Evolutionary conservation across 1,140 invertebrate genomes (phyloP).

Genomic region (Bombus ignitus): DNA sequence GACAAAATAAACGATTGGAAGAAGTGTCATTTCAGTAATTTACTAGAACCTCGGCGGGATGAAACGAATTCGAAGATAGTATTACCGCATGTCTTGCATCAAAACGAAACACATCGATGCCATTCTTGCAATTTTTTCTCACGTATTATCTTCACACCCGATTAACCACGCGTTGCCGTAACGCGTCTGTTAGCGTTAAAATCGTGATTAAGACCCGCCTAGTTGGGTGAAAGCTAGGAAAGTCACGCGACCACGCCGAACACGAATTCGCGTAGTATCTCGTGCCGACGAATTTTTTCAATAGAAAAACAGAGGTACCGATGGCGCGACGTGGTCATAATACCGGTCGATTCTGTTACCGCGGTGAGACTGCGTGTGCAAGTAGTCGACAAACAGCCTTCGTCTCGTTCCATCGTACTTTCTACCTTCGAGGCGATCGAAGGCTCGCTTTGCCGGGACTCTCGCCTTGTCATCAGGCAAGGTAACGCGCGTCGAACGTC

Average conservation of each 20-base stretch:
- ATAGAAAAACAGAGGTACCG: slow-evolving; percentile 1
- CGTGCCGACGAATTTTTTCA: background rate
- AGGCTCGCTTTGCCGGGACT: slow-evolving; percentile 25
- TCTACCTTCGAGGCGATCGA: slow-evolving; percentile 70
- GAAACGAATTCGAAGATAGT: background rate
- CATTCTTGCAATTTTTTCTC: background rate
- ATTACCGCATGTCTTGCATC: background rate
- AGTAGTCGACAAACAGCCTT: slow-evolving; percentile 59
- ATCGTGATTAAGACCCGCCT: slow-evolving; percentile 4
- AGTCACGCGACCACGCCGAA: slow-evolving; percentile 12
- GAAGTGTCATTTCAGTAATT: background rate
- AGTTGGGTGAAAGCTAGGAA: background rate
- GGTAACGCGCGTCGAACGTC: slow-evolving; percentile 5
- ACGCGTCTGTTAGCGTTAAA: background rate
- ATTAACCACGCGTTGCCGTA: background rate
- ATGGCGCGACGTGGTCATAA: slow-evolving; percentile 37
- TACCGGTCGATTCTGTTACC: slow-evolving; percentile 53
- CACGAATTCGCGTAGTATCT: background rate
- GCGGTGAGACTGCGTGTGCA: slow-evolving; percentile 44
- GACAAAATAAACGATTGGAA: background rate
- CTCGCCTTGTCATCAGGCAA: slow-evolving; percentile 38
- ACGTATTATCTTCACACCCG: slow-evolving; percentile 13
- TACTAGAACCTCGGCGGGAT: background rate
- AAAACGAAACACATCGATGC: background rate
- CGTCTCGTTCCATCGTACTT: slow-evolving; percentile 61